Evolutionary conservation across 2,888 invertebrate genomes (phyloP).

Genomic region (Noctua fimbriata): DNA sequence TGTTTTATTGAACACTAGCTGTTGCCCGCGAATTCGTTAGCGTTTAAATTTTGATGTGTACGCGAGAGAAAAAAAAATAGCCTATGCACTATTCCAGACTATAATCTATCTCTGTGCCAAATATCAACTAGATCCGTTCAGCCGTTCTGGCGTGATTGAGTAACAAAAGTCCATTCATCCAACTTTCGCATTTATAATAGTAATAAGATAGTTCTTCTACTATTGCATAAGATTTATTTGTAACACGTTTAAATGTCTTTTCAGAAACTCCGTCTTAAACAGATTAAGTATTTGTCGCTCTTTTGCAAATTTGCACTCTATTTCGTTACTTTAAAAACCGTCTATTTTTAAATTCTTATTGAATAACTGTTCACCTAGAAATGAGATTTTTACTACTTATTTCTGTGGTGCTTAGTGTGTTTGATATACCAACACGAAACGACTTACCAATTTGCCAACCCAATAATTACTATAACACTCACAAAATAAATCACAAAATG

Average conservation of each 20-base stretch:
- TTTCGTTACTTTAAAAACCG: background rate
- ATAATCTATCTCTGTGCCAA: background rate
- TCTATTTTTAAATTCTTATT: background rate
- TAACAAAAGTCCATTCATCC: background rate
- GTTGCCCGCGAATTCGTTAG: background rate
- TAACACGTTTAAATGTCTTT: background rate
- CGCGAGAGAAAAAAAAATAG: background rate
- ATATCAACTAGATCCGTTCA: background rate
- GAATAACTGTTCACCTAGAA: background rate
- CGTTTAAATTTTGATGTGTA: background rate
- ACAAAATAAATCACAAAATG: slow-evolving; percentile 58
- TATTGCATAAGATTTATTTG: background rate
- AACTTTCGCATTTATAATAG: background rate
- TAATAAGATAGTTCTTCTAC: background rate
- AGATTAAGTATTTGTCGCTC: background rate
- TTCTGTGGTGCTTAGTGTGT: background rate
- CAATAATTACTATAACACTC: slow-evolving; percentile 44
- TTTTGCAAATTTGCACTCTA: background rate
- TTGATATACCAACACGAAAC: slow-evolving; percentile 8
- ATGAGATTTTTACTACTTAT: background rate
- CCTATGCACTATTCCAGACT: background rate
- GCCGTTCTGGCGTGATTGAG: background rate
- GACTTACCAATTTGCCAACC: slow-evolving; percentile 26
- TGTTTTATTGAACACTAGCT: background rate
- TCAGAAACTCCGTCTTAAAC: background rate